Base-by-base conservation (phyloP, 2,113 vertebrate genomes). In the Aegotheles bennettii region DNA sequence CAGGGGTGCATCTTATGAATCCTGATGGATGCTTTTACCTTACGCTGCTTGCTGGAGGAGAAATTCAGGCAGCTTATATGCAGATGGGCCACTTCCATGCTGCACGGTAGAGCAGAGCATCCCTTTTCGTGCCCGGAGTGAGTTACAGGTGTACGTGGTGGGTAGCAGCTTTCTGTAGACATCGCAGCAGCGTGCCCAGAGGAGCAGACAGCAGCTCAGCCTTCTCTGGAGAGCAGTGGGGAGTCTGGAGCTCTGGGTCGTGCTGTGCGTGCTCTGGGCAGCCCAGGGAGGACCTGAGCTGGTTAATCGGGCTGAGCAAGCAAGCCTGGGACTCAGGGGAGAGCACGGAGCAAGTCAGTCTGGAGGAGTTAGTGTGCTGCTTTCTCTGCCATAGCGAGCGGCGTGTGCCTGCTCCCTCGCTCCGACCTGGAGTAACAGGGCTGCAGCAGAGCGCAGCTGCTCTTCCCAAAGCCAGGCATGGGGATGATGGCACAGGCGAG, bases 1-100 rank as follows among this genome's bases (percentile, higher is more conserved):
- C 74, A 79, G 95, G 93, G 96, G 90, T 87, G 82, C 93, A 83
- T 91, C 70, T 91, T 94, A 81, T 94, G 95, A 97, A 97, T 97
- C 92, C 90, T 68, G 94, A 96, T 95, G 89, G 77, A 95, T 91
- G 84, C 88, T 96, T 87, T 94, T 90, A 45, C 79, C 96, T 95
- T 76, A 35, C 65, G 38, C 71, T 70, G 80, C 47, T 94, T 42
- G 78, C 96, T 84, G 79, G 47, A 74, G 86, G 79, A 93, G 83
- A 88, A 71, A 94, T 29, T 50, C 92, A 31, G 90, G 93, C 73
- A 38, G 93, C 84, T 96, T 76, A 56, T 89, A 69, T 82, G 92
- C 93, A 92, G 83, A 90, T 68, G 93, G 93, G 95, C 93, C 73
- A 19, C 81, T 96, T 71, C 31, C 16, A 4, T 19, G 81, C 89